Percentiles rank a stretch among this genome's conserved stretches.
Conservation (phyloP, 2,113 vertebrate species). For the Lycocorax pyrrhopterus region DNA sequence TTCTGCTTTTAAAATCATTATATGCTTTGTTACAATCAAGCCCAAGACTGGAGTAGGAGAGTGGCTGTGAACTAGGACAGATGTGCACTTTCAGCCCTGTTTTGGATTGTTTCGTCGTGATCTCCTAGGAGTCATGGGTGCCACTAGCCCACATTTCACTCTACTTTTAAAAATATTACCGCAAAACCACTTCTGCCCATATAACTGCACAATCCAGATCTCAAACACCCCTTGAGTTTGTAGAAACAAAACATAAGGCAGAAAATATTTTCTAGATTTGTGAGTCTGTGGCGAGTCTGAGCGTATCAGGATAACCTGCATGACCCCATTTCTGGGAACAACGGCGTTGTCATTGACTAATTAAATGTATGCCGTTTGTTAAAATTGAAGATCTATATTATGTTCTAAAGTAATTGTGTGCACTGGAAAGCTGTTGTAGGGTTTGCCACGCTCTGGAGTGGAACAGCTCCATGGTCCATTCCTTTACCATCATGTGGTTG, state of each 20-base stretch:
- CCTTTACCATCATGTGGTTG: background rate
- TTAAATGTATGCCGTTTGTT: background rate
- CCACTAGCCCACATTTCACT: background rate
- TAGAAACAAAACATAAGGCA: background rate
- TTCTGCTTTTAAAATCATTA: background rate
- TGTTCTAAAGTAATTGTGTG: background rate
- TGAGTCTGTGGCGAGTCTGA: background rate
- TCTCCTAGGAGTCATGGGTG: background rate
- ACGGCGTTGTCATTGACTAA: background rate
- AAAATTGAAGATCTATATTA: background rate
- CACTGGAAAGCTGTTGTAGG: background rate
- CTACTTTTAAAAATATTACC: background rate
- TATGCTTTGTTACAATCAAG: background rate
- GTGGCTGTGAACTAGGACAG: background rate
- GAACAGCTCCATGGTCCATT: background rate
- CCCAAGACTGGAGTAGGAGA: background rate
- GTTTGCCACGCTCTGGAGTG: fast-evolving
- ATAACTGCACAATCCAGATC: background rate
- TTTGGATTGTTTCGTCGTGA: fast-evolving
- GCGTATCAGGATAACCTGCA: background rate
- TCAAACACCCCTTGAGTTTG: background rate
- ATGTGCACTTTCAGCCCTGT: background rate
- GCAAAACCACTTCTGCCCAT: background rate
- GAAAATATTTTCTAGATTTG: background rate
- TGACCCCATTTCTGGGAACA: background rate